Evolutionary conservation across 2,113 vertebrate genomes (phyloP).

Genomic region (Eonycteris spelaea): DNA sequence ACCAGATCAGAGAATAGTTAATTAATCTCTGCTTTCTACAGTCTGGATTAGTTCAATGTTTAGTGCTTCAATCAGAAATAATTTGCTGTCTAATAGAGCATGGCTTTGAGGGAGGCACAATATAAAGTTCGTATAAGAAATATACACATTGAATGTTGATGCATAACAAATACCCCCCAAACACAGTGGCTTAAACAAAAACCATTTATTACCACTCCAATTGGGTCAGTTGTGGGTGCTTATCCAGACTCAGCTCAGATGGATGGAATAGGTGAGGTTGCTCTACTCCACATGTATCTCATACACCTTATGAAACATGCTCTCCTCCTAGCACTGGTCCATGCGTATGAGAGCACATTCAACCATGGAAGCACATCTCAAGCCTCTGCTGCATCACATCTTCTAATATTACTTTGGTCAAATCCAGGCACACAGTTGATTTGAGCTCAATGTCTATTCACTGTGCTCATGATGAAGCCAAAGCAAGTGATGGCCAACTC

Average conservation of each 20-base stretch:
- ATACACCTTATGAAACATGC: not conserved
- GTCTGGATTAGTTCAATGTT: not conserved
- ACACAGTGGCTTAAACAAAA: not conserved
- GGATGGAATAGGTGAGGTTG: accelerated
- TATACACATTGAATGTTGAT: not conserved
- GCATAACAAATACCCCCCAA: not conserved
- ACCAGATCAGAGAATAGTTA: not conserved
- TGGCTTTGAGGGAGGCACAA: not conserved
- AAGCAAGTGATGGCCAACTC: not conserved
- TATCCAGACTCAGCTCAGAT: not conserved
- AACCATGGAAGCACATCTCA: not conserved
- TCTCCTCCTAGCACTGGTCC: accelerated
- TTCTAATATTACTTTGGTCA: not conserved
- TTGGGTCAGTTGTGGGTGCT: not conserved
- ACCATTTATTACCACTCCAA: not conserved
- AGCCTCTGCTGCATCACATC: not conserved
- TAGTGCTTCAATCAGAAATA: not conserved
- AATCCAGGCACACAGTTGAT: not conserved
- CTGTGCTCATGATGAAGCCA: not conserved
- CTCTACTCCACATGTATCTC: not conserved
- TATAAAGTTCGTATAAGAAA: not conserved
- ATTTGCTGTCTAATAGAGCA: not conserved
- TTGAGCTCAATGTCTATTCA: not conserved
- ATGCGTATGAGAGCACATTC: not conserved
- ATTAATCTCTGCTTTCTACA: not conserved